phyloP scores from a whole-genome alignment of 2,797 vertebrate genomes.

The Myotis myotis region DNA sequence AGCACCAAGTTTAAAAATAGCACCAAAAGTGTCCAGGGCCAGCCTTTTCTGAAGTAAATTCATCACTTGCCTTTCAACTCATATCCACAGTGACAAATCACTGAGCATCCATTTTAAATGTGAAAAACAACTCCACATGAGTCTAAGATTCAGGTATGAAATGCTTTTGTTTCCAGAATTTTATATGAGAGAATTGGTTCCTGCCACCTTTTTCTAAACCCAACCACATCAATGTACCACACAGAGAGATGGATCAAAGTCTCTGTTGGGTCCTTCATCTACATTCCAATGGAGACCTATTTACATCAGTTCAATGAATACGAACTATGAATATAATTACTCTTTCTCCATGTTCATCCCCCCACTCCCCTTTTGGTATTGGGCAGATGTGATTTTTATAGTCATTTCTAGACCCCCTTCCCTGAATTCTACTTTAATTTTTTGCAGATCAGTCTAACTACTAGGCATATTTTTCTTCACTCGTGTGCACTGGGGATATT shows the following conservation, averaged over 20 bases:
- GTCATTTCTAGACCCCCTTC: not conserved
- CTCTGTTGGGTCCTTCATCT: not conserved
- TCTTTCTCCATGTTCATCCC: not conserved
- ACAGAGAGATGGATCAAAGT: not conserved
- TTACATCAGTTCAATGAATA: not conserved
- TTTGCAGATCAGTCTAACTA: not conserved
- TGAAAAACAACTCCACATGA: not conserved
- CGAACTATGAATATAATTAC: not conserved
- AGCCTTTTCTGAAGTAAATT: not conserved
- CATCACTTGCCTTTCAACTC: not conserved
- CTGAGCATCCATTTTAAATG: constrained; percentile 2
- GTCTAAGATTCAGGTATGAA: not conserved
- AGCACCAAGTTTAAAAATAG: not conserved
- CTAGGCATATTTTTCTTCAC: not conserved
- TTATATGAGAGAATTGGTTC: not conserved
- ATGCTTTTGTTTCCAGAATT: not conserved
- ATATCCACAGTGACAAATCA: not conserved
- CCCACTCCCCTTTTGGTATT: not conserved
- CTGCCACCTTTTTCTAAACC: not conserved
- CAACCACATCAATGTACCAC: not conserved
- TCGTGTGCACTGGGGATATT: not conserved
- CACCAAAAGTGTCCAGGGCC: not conserved
- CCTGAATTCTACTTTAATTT: not conserved
- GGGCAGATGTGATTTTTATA: not conserved
- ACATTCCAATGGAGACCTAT: not conserved